A percentile compares a stretch with the other conserved stretches of the same genome.
These are phyloP conservation scores for Aleiodes sp. DNA, from an alignment of 1,140 invertebrate genomes.

Conservation along the genomic window DNA sequence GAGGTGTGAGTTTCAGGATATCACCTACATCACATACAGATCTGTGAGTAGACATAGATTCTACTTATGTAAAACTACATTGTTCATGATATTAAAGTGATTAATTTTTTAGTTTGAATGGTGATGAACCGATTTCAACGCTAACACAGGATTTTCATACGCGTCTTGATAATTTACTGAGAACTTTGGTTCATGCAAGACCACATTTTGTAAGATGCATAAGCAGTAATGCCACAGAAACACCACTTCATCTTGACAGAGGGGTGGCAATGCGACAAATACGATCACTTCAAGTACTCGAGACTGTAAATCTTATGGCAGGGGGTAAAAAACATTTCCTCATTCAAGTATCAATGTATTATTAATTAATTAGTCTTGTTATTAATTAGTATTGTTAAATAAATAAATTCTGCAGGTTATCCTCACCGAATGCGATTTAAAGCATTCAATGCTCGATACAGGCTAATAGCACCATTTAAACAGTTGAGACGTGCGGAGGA, in stretches of 20 bases:
- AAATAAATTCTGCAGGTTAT: constrained; percentile 69
- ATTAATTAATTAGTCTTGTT: constrained; percentile 1
- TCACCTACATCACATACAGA: constrained; percentile 91
- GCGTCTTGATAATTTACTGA: constrained; percentile 87
- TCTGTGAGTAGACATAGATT: constrained; percentile 67
- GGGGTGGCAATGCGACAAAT: constrained; percentile 85
- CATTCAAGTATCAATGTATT: too few relatives aligned
- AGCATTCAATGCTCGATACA: constrained; percentile 89
- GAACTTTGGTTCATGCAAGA: constrained; percentile 90
- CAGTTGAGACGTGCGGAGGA: constrained; percentile 80
- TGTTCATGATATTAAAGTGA: background rate
- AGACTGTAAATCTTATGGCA: constrained; percentile 95
- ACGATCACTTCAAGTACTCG: constrained; percentile 89
- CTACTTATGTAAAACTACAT: background rate
- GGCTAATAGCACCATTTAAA: constrained; percentile 81
- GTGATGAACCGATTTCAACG: constrained; percentile 88
- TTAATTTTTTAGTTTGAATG: constrained; percentile 73
- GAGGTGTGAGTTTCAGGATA: constrained; percentile 87
- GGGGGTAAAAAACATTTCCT: constrained; percentile 65
- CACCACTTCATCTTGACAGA: constrained; percentile 81
- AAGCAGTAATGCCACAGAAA: constrained; percentile 83
- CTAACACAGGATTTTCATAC: constrained; percentile 95
- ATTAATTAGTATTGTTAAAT: constrained; percentile 37
- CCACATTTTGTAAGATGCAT: constrained; percentile 95
- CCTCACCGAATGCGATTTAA: constrained; percentile 95